These are phyloP conservation scores for Crossaster papposus DNA, from an alignment of 53 echinoderm and acorn worm genomes.

Conservation along the genomic window DNA sequence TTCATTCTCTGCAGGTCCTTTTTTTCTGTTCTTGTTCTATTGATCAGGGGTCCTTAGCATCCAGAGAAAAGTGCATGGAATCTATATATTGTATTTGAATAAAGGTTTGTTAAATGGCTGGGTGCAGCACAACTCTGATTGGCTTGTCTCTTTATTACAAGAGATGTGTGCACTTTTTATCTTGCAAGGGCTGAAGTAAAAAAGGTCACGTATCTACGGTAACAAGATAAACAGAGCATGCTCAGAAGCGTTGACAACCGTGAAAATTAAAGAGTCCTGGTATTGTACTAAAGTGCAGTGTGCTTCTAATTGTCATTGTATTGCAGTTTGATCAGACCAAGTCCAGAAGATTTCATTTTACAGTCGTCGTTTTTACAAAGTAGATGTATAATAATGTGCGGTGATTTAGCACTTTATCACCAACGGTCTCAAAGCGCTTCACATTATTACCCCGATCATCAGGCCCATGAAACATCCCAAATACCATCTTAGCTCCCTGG, in stretches of 20 bases:
- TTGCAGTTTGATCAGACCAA: background rate
- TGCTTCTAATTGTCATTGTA: background rate
- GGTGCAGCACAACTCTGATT: background rate
- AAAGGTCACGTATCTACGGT: slow-evolving; percentile 21
- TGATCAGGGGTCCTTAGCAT: slow-evolving; percentile 3
- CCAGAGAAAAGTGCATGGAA: slow-evolving; percentile 15
- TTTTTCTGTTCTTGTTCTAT: background rate
- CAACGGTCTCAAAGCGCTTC: too few species aligned
- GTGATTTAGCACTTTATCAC: background rate
- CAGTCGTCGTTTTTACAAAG: background rate
- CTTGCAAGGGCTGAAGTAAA: background rate
- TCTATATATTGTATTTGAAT: slow-evolving; percentile 21
- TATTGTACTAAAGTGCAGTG: slow-evolving; percentile 22
- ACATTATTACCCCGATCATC: too few species aligned
- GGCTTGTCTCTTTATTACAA: background rate
- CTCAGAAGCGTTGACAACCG: slow-evolving; percentile 29
- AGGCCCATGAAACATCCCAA: too few species aligned
- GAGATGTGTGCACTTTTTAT: slow-evolving; percentile 13
- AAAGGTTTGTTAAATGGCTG: slow-evolving; percentile 31
- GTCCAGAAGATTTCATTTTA: background rate
- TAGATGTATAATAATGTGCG: background rate
- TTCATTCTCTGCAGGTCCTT: background rate
- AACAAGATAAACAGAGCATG: slow-evolving; percentile 42
- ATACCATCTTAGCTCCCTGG: too few species aligned
- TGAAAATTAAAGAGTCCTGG: background rate